A percentile compares a stretch with the other conserved stretches of the same genome.
Conservation (phyloP, 1,140 invertebrate species). For the Neodiprion pinetum region DNA sequence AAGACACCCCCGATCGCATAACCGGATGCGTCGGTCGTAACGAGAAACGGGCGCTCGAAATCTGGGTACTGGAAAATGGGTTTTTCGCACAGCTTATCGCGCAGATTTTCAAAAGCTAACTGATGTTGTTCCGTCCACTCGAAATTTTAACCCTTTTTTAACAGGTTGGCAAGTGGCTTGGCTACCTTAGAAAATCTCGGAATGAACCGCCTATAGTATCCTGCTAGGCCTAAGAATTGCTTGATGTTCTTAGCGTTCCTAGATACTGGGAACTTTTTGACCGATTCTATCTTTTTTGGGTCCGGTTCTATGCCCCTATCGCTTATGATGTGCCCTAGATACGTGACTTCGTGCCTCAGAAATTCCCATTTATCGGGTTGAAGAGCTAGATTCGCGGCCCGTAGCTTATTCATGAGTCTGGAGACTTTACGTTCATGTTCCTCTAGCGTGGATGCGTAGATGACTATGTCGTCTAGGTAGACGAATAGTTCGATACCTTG, state of each 20-base stretch:
- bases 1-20: conserved; percentile 27
- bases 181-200: conserved; percentile 33
- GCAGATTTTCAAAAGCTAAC: conserved; percentile 30
- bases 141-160: conserved; percentile 14
- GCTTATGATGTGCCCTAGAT: conserved; percentile 33
- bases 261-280: neutral
- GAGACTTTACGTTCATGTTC: conserved; percentile 43
- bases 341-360: conserved; percentile 35
- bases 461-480: conserved; percentile 57
- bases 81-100: conserved; percentile 22
- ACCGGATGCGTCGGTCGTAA: conserved; percentile 23
- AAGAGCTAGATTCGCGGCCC: conserved; percentile 32
- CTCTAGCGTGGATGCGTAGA: conserved; percentile 46
- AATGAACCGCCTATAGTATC: conserved; percentile 42
- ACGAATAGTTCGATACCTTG: conserved; percentile 41
- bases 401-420: conserved; percentile 43
- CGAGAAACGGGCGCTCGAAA: neutral
- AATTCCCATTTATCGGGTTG: conserved; percentile 44
- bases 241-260: conserved; percentile 40
- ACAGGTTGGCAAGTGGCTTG: conserved; percentile 35
- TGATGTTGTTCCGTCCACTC: conserved; percentile 30
- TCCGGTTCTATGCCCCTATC: conserved; percentile 21
- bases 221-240: conserved; percentile 49
- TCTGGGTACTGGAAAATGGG: conserved; percentile 7
- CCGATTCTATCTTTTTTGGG: conserved; percentile 44